Evolutionary conservation across 2,888 invertebrate species (phyloP), one percentile per base, ranked within the genome.

Genomic region (Diarsia dahlii): DNA sequence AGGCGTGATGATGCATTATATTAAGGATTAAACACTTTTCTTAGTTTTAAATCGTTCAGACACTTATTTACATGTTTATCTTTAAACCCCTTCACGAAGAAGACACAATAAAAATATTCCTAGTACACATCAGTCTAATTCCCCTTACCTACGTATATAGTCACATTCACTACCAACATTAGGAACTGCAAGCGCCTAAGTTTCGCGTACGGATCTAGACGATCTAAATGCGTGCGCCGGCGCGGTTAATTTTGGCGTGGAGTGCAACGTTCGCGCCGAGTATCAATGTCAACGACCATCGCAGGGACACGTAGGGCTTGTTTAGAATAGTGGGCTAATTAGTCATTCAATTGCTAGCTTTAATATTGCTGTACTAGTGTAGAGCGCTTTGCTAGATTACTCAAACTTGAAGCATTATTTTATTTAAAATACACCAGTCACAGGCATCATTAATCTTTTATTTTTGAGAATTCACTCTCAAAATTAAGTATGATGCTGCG

Each of bases 241-340:
- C 85, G 81, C 76, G 28, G 72, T 86, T 87, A 88, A 87, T 81
- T 87, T 88, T 82, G 87, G 88, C 80, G 46, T 28, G 46, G 84
- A 82, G 87, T 80, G 87, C 87, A 87, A 86, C 46, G 87, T 58
- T 78, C 87, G 69, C 76, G 76, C 68, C 67, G 81, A 84, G 68
- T 76, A 87, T 88, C 87, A 87, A 87, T 87, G 87, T 87, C 87
- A 87, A 88, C 85, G 87, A 87, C 88, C 84, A 84, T 77, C 34
- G 74, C 80, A 84, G 82, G 78, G 73, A 78, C 80, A 72, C 73
- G 69, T 74, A 84, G 77, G 86, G 73, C 67, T 78, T 60, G 74
- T 58, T 46, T 72, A 58, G 65, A 71, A 84, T 74, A 71, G 52
- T 66, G n/a, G 2, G 9, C 46, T 56, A 60, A 60, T 78, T 74